Conservation (phyloP, 2,113 vertebrate genomes). For the Alethe castanea region DNA sequence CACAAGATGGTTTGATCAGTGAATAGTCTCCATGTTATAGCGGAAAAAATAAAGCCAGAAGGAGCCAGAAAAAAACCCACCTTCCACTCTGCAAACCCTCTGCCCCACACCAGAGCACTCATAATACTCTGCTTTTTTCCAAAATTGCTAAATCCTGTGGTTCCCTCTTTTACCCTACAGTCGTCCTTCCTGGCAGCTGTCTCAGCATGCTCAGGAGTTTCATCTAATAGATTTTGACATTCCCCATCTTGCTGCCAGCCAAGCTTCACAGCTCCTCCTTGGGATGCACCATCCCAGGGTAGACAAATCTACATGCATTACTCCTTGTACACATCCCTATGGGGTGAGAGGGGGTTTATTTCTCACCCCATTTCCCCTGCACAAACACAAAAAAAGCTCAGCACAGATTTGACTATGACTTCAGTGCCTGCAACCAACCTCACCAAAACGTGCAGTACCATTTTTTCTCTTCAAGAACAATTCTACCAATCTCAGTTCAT, state of each 20-base stretch:
- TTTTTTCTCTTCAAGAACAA: not conserved
- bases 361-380: accelerated
- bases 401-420: accelerated
- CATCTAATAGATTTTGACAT: not conserved
- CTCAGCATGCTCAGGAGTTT: not conserved
- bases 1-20: not conserved
- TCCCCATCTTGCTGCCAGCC: not conserved
- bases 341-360: not conserved
- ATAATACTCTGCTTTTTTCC: not conserved
- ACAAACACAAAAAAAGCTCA: not conserved
- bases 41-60: not conserved
- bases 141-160: not conserved
- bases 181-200: not conserved
- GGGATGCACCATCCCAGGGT: not conserved
- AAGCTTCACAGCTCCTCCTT: not conserved
- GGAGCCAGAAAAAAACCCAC: not conserved
- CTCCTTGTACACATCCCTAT: accelerated
- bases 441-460: accelerated
- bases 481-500: accelerated
- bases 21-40: accelerated
- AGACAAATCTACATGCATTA: not conserved
- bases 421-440: not conserved
- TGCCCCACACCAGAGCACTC: not conserved
- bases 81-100: not conserved
- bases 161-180: not conserved